Conservation (phyloP, 1,140 invertebrate genomes). For the Zaprionus taronus region DNA sequence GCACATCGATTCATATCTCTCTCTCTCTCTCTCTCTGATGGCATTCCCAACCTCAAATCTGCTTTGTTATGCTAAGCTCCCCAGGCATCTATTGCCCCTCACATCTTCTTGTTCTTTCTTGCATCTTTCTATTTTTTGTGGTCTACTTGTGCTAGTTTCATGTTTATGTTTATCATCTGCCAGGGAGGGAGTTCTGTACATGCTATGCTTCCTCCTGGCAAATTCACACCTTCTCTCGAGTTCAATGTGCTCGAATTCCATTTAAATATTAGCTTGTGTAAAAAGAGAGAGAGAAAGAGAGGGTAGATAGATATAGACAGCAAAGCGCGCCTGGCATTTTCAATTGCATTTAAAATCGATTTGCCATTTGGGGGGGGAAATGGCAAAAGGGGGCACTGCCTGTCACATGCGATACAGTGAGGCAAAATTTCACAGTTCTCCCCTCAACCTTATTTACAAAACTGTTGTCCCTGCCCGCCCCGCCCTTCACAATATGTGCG, state of each 20-base stretch:
- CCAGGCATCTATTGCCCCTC: slow-evolving; percentile 54
- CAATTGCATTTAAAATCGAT: slow-evolving; percentile 67
- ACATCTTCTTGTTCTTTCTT: slow-evolving; percentile 5
- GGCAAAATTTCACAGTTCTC: neutral
- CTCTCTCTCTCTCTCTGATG: slow-evolving; percentile 13
- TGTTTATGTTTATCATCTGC: slow-evolving; percentile 49
- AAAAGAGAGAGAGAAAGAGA: slow-evolving; percentile 6
- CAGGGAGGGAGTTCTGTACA: slow-evolving; percentile 3
- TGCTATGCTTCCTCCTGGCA: slow-evolving; percentile 43
- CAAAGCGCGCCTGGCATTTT: slow-evolving; percentile 15
- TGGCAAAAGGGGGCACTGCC: slow-evolving; percentile 3
- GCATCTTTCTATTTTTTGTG: slow-evolving; percentile 17
- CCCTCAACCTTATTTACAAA: neutral
- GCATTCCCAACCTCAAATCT: slow-evolving; percentile 19
- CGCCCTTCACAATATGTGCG: slow-evolving; percentile 5
- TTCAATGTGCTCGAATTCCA: slow-evolving; percentile 69
- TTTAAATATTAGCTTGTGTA: slow-evolving; percentile 62
- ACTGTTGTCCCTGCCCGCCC: neutral
- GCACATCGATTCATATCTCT: slow-evolving; percentile 25
- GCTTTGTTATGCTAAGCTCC: slow-evolving; percentile 38
- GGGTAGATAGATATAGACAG: neutral
- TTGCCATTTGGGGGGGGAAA: slow-evolving; percentile 49
- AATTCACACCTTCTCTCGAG: slow-evolving; percentile 69
- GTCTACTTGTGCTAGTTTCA: slow-evolving; percentile 35
- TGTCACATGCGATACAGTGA: slow-evolving; percentile 48